A percentile compares a stretch with the other conserved stretches of the same genome.
These are phyloP conservation scores for Agrilus mali DNA, from an alignment of 2,888 invertebrate genomes.

Conservation along the genomic window DNA sequence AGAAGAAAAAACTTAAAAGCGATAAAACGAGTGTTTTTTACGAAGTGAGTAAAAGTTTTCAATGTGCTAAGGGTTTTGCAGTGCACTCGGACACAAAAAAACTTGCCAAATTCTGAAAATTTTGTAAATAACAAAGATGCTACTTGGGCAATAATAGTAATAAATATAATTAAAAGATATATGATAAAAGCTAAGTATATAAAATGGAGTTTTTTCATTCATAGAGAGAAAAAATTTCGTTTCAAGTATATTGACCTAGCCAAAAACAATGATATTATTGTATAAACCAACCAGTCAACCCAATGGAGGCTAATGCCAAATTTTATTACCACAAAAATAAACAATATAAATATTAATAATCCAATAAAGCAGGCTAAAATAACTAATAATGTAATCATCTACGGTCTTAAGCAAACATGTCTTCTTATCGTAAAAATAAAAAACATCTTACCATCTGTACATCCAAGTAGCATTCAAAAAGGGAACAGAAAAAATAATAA, in stretches of 20 bases:
- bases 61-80: constrained; percentile 30
- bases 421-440: constrained; percentile 22
- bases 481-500: constrained; percentile 15
- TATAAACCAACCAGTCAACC: too few species aligned
- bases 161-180: constrained; percentile 11
- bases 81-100: constrained; percentile 26
- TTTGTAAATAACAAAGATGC: constrained; percentile 23
- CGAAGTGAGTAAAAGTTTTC: constrained; percentile 9
- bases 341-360: too few species aligned
- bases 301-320: too few species aligned
- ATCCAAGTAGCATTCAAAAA: constrained; percentile 35
- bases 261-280: too few species aligned
- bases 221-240: too few species aligned
- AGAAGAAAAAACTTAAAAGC: constrained; percentile 35
- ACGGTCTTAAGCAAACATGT: constrained; percentile 17
- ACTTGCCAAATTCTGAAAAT: constrained; percentile 14
- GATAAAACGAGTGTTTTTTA: constrained; percentile 27
- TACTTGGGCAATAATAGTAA: constrained; percentile 26
- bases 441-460: constrained; percentile 35
- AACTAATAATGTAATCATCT: constrained; percentile 13
- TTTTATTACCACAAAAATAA: too few species aligned
- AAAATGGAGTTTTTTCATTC: constrained; percentile 5
- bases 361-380: too few species aligned
- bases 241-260: too few species aligned
- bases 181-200: constrained; percentile 11